phyloP scores from a whole-genome alignment of 2,113 vertebrate species.

The Caracal caracal region DNA sequence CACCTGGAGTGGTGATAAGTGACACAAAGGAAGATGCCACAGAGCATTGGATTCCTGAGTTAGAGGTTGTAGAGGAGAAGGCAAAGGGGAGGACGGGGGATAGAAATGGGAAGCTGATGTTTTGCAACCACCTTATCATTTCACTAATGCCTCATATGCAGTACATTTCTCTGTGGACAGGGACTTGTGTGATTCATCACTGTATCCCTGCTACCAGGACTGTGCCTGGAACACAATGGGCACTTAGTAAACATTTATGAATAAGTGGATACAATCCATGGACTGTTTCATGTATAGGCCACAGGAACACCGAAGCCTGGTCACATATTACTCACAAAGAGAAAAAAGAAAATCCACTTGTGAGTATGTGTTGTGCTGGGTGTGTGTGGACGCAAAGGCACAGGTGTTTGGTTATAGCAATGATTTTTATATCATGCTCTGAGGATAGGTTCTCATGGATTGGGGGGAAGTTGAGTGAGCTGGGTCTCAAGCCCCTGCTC shows the following conservation, averaged over 20 bases:
- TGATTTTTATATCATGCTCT: neutral
- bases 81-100: neutral
- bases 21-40: neutral
- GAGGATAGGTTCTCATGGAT: neutral
- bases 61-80: neutral
- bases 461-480: neutral
- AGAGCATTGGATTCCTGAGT: neutral
- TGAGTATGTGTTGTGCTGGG: neutral
- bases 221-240: neutral
- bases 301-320: neutral
- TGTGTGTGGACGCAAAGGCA: neutral
- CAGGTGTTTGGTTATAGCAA: neutral
- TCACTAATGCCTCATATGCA: neutral
- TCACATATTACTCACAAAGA: neutral
- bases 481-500: rapidly evolving
- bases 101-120: neutral
- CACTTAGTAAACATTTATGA: neutral
- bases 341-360: neutral
- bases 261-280: neutral
- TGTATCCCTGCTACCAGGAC: neutral
- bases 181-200: neutral
- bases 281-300: neutral
- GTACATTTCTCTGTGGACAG: neutral
- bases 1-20: neutral
- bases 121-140: neutral